Evolutionary conservation across 2,113 vertebrate species (phyloP).

Genomic region (Maccullochella peelii): DNA sequence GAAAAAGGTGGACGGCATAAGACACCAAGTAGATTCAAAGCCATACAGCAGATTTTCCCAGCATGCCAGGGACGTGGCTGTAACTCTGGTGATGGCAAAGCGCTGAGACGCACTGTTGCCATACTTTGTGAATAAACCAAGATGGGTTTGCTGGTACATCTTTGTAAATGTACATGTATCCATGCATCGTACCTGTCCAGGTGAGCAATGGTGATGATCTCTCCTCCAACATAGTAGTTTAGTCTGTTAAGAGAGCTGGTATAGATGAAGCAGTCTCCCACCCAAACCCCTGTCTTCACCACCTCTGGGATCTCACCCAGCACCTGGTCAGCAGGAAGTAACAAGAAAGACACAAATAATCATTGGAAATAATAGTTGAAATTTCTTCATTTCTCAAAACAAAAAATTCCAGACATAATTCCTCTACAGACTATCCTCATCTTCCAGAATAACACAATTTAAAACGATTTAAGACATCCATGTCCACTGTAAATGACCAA

Average conservation of each 20-base stretch:
- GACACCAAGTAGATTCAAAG: background rate
- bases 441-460: background rate
- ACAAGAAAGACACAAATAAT: background rate
- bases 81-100: background rate
- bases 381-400: background rate
- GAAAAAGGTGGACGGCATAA: background rate
- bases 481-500: too few species aligned
- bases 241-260: slow-evolving; percentile 96
- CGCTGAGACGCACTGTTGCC: background rate
- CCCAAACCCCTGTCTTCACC: slow-evolving; percentile 95
- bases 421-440: background rate
- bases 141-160: background rate
- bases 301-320: slow-evolving; percentile 94
- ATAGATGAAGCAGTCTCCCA: slow-evolving; percentile 96
- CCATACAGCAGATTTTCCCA: background rate
- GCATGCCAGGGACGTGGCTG: background rate
- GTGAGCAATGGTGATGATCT: slow-evolving; percentile 96
- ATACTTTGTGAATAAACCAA: background rate
- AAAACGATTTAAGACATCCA: too few species aligned
- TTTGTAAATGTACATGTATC: background rate
- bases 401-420: background rate
- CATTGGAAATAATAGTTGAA: background rate
- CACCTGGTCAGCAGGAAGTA: slow-evolving; percentile 80
- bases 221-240: slow-evolving; percentile 96
- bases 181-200: slow-evolving; percentile 88